phyloP scores from a whole-genome alignment of 2,797 vertebrate species.

The Oreonectes daqikongensis region DNA sequence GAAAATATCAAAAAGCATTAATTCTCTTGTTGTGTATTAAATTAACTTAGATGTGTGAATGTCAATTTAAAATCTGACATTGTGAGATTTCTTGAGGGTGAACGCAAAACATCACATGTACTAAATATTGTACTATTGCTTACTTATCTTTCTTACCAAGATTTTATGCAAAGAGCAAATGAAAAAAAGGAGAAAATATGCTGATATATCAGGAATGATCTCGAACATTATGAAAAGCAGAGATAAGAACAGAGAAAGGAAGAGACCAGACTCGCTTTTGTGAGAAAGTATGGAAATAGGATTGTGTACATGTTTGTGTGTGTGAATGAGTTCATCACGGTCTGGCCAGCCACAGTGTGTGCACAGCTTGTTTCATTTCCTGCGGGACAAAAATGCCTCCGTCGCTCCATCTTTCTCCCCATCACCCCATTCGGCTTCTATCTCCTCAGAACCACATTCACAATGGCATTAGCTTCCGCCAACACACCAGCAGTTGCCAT shows the following conservation, averaged over 20 bases:
- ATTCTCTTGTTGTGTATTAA: too few species aligned
- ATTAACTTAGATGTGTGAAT: too few species aligned
- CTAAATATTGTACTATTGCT: too few species aligned
- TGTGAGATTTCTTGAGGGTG: too few species aligned
- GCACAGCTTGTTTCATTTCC: constrained; percentile 82
- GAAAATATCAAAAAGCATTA: background rate
- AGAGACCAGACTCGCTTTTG: constrained; percentile 1
- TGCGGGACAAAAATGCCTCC: constrained; percentile 67
- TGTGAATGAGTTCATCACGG: constrained; percentile 60
- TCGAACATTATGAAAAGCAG: background rate
- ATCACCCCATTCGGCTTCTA: constrained; percentile 62
- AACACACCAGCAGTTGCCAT: constrained; percentile 86
- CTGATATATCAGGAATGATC: background rate
- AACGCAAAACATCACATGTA: too few species aligned
- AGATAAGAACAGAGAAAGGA: constrained; percentile 5
- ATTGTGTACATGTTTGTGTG: constrained; percentile 10
- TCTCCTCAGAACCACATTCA: constrained; percentile 74
- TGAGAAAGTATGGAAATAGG: constrained; percentile 39
- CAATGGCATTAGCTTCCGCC: constrained; percentile 93
- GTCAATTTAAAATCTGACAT: too few species aligned
- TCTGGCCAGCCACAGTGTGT: constrained; percentile 73
- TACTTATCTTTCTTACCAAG: too few species aligned
- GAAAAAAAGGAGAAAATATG: background rate
- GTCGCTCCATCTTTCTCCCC: constrained; percentile 69
- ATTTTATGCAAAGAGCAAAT: background rate